Conservation (phyloP, 2,888 invertebrate genomes). For the Omphaloscelis lunosa region DNA sequence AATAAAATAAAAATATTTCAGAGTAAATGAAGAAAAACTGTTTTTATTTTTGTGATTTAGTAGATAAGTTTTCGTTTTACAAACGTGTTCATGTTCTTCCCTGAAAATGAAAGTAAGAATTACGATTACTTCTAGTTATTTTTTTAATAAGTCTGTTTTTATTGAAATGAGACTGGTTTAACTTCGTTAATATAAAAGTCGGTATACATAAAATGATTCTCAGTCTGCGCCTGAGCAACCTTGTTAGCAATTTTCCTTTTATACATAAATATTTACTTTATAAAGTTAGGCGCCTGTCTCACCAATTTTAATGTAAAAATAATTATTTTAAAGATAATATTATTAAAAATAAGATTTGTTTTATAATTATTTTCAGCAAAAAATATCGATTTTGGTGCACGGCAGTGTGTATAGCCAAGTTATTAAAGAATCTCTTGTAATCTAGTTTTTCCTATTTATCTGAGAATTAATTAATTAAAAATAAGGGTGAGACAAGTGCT, state of each 20-base stretch:
- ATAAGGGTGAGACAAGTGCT: slow-evolving; percentile 61
- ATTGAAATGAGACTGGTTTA: slow-evolving; percentile 61
- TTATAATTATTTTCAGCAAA: slow-evolving; percentile 3
- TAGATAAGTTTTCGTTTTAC: slow-evolving; percentile 2
- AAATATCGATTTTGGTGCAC: neutral
- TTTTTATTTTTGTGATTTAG: neutral
- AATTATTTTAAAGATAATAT: slow-evolving; percentile 31
- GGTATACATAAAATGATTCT: slow-evolving; percentile 1
- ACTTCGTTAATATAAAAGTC: slow-evolving; percentile 43
- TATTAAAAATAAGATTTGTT: slow-evolving; percentile 26
- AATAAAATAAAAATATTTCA: too few species aligned
- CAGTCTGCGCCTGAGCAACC: slow-evolving; percentile 26
- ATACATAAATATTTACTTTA: slow-evolving; percentile 8
- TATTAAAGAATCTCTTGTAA: slow-evolving; percentile 11
- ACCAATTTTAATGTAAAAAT: slow-evolving; percentile 53
- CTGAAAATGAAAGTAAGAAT: neutral
- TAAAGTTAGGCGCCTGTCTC: slow-evolving; percentile 61
- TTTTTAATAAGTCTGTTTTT: slow-evolving; percentile 36
- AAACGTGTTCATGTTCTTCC: neutral
- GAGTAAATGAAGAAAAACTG: neutral
- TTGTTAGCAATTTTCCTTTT: slow-evolving; percentile 29
- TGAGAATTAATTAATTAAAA: slow-evolving; percentile 4
- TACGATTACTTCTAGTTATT: neutral
- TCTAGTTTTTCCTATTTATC: slow-evolving; percentile 46
- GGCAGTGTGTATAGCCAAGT: slow-evolving; percentile 33